phyloP scores from a whole-genome alignment of 2,888 invertebrate genomes.

The Mycogona germanica region DNA sequence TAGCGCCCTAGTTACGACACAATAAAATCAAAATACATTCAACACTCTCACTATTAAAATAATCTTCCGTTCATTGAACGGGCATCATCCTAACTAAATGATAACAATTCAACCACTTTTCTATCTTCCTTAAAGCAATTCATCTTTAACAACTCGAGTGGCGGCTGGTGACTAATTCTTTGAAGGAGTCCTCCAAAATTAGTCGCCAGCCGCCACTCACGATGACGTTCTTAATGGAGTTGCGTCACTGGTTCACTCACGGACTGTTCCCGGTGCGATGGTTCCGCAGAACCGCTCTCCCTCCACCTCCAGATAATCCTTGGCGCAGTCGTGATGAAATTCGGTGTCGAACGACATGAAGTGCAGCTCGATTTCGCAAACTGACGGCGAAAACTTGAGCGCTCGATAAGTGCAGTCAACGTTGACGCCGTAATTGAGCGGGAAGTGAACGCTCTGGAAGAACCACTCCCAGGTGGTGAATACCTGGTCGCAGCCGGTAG shows the following conservation, averaged over 20 bases:
- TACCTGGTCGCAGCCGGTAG: constrained; percentile 22
- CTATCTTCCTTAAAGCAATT: no score
- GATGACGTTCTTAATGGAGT: background rate
- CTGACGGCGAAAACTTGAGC: constrained; percentile 9
- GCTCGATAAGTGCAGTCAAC: constrained; percentile 23
- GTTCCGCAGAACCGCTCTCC: constrained; percentile 23
- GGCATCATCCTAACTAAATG: background rate
- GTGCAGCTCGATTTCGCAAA: constrained; percentile 24
- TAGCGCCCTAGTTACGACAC: no score
- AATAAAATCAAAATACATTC: constrained; percentile 7
- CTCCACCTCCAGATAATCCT: constrained; percentile 23
- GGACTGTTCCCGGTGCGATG: constrained; percentile 22
- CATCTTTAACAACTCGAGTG: no score
- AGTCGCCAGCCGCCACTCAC: no score
- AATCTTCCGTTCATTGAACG: constrained; percentile 1
- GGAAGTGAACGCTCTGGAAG: constrained; percentile 24
- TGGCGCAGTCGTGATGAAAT: constrained; percentile 19
- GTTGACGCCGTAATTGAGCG: constrained; percentile 24
- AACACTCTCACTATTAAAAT: background rate
- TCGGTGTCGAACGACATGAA: constrained; percentile 26
- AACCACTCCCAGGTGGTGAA: constrained; percentile 24
- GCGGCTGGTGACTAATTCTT: no score
- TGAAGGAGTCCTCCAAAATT: no score
- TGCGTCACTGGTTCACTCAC: constrained; percentile 22
- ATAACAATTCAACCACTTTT: no score